Evolutionary conservation across 2,888 invertebrate species (phyloP).

Genomic region (Mystacides longicornis): DNA sequence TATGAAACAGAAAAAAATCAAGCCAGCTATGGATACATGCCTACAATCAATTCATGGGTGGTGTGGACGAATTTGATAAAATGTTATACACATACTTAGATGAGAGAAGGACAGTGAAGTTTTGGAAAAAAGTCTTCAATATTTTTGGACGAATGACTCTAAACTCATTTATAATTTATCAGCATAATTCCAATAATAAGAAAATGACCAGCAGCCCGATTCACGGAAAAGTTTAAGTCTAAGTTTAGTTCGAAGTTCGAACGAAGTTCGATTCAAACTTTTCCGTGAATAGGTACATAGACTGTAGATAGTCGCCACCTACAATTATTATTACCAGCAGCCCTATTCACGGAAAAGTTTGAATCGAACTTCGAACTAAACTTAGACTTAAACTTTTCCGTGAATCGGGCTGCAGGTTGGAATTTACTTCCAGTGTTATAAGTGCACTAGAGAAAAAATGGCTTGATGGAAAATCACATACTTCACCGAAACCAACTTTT

Average conservation of each 20-base stretch:
- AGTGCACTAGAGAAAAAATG: conserved; percentile 10
- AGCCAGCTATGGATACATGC: conserved; percentile 16
- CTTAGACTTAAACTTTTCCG: too few species aligned
- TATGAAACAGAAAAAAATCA: conserved; percentile 16
- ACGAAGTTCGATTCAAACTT: too few species aligned
- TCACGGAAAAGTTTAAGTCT: too few species aligned
- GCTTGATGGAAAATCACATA: conserved; percentile 6
- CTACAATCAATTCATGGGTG: conserved; percentile 22
- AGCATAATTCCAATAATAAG: conserved; percentile 21
- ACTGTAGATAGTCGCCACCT: too few species aligned
- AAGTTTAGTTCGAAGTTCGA: too few species aligned
- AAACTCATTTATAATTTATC: conserved; percentile 28
- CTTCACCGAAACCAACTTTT: conserved; percentile 4
- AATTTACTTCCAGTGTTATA: conserved; percentile 12
- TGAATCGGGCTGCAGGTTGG: too few species aligned
- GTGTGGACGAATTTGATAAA: conserved; percentile 27
- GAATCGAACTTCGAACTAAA: too few species aligned
- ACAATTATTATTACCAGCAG: too few species aligned
- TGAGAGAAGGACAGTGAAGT: conserved; percentile 28
- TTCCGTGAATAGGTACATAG: too few species aligned
- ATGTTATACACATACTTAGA: conserved; percentile 28
- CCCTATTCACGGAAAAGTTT: too few species aligned
- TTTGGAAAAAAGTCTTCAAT: conserved; percentile 27
- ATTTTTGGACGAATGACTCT: conserved; percentile 25
- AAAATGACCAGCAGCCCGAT: too few species aligned